Percentiles rank a stretch among this genome's conserved stretches.
Conservation (phyloP, 2,113 vertebrate genomes). For the Heterotis niloticus region DNA sequence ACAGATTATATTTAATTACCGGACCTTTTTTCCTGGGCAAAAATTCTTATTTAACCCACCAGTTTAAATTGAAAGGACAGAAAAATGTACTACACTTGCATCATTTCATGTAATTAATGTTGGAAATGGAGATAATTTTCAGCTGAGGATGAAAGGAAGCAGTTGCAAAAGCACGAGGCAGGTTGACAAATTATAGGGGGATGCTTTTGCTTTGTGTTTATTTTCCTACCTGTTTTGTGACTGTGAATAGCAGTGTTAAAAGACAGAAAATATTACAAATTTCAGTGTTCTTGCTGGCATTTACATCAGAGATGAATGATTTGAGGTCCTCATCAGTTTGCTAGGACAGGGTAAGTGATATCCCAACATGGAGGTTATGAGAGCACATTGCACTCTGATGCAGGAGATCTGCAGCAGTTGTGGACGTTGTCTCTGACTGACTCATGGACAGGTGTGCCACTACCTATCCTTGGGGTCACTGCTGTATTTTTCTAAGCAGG, state of each 20-base stretch:
- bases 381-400: neutral
- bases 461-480: neutral
- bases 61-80: constrained; percentile 46
- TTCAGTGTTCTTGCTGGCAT: neutral
- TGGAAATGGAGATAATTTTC: constrained; percentile 36
- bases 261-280: neutral
- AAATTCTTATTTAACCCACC: constrained; percentile 22
- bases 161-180: constrained; percentile 50
- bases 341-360: neutral
- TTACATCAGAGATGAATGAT: neutral
- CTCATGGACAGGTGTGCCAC: neutral
- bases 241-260: constrained; percentile 39
- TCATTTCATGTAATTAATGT: constrained; percentile 61
- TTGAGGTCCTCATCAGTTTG: neutral
- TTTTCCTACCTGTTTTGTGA: too few relatives aligned
- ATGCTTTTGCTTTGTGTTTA: constrained; percentile 55
- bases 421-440: neutral
- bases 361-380: neutral
- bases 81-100: constrained; percentile 53
- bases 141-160: constrained; percentile 36
- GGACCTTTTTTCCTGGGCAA: neutral
- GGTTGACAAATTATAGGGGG: constrained; percentile 57
- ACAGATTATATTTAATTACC: neutral
- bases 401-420: neutral
- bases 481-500: neutral